Evolutionary conservation across 1,140 invertebrate species (phyloP).

Genomic region (Sarcophaga peregrina): DNA sequence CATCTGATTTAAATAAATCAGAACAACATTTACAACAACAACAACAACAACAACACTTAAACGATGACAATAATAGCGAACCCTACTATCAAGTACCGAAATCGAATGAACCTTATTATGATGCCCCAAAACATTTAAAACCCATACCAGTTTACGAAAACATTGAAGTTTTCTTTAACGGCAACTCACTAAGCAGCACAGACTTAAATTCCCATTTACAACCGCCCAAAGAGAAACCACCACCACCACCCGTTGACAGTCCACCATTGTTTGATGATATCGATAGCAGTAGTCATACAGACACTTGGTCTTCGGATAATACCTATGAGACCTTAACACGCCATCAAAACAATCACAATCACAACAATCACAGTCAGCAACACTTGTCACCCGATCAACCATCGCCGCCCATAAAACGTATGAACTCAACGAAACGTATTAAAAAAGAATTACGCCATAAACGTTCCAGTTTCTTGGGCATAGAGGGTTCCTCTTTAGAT

Average conservation of each 20-base stretch:
- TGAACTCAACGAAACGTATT: constrained; percentile 85
- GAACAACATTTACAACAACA: not conserved
- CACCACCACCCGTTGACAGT: constrained; percentile 80
- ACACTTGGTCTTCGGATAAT: constrained; percentile 60
- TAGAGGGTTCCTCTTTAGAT: constrained; percentile 77
- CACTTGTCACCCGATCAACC: constrained; percentile 49
- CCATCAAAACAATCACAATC: constrained; percentile 44
- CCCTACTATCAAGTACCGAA: constrained; percentile 65
- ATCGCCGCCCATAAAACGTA: constrained; percentile 73
- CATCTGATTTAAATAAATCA: not conserved
- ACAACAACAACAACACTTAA: constrained; percentile 18
- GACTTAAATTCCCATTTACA: constrained; percentile 67
- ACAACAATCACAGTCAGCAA: constrained; percentile 2
- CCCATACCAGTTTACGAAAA: constrained; percentile 72
- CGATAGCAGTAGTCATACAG: constrained; percentile 45
- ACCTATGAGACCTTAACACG: constrained; percentile 62
- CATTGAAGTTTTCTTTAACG: constrained; percentile 69
- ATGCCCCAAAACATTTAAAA: constrained; percentile 61
- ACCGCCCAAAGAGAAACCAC: constrained; percentile 87
- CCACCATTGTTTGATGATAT: constrained; percentile 53
- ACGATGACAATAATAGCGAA: constrained; percentile 43
- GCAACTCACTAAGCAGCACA: constrained; percentile 39
- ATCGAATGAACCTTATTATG: constrained; percentile 63
- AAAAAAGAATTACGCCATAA: constrained; percentile 87
- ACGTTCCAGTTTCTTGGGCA: constrained; percentile 86